Base-by-base conservation (phyloP, 2,113 vertebrate genomes). In the Formicarius rufipectus region DNA sequence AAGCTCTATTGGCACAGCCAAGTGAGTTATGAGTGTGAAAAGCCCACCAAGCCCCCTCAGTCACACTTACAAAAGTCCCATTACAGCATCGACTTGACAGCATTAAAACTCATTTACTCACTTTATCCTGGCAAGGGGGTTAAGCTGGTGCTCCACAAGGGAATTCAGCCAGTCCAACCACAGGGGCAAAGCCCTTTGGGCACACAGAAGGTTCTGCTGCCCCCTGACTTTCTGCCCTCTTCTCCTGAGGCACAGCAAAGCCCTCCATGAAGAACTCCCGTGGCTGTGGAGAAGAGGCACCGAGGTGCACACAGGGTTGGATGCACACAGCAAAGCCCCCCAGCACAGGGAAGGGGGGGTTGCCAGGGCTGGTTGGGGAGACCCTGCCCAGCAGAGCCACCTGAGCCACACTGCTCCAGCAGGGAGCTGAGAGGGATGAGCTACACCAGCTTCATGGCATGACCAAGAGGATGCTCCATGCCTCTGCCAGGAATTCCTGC, bases 271-370 rank as follows among this genome's bases (percentile, higher is more conserved):
- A 8, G 8, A 2, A 39, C 40, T 6, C 0, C 62, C 33, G 6
- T 0, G 42, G 18, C 52, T 37, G 19, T 20, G 17, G 58, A 24
- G 72, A 6, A 10, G 63, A 31, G 25, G 23, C 50, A 19, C 33
- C 42, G 14, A 58, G 50, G 49, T 1, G 1, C 23, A 0, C 5
- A 0, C 0, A 17, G n/a, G n/a, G n/a, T n/a, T 3, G 40, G 75
- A 14, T 2, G 0, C 2, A 1, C 14, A 1, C 22, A 22, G 40
- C 3, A 6, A 21, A 58, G 30, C 42, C 2, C 14, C 45, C 40
- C 14, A 0, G 1, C 1, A 4, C 1, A 1, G 2, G 55, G 9
- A 16, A 12, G 7, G 82, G 56, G 31, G 21, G 40, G 1, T 22
- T 16, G n/a, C 5, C 37, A 6, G 37, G 37, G 39, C 7, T 14